A percentile compares a stretch with the other conserved stretches of the same genome.
Conservation (phyloP, 2,888 invertebrate species). For the Diabrotica balteata region DNA sequence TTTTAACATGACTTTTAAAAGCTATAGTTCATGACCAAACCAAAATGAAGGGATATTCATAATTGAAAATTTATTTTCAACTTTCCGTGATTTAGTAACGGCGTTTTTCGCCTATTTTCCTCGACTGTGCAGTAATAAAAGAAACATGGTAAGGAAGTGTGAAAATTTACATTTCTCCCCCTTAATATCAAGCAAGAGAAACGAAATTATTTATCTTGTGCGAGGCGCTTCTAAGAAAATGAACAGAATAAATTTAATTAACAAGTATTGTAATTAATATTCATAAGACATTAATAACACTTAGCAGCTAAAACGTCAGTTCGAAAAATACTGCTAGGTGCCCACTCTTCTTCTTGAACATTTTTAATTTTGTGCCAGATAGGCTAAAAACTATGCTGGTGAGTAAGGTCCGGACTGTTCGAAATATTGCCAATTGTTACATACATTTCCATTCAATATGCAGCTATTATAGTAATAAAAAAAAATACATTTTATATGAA, state of each 20-base stretch:
- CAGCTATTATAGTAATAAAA: no score
- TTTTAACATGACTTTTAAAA: no score
- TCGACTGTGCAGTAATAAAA: slow-evolving; percentile 17
- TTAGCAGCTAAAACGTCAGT: slow-evolving; percentile 28
- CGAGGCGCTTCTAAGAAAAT: slow-evolving; percentile 17
- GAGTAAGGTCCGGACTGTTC: no score
- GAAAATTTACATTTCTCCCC: slow-evolving; percentile 24
- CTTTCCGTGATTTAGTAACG: slow-evolving; percentile 1
- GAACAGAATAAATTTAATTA: slow-evolving; percentile 28
- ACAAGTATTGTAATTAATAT: slow-evolving; percentile 29
- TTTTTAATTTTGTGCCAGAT: slow-evolving; percentile 14
- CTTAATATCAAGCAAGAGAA: slow-evolving; percentile 19
- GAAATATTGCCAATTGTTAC: no score
- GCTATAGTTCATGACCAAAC: no score
- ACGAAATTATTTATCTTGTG: slow-evolving; percentile 23
- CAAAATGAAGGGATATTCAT: no score
- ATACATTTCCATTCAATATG: no score
- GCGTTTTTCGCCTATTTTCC: slow-evolving; percentile 5
- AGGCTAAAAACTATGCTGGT: no score
- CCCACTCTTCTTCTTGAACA: slow-evolving; percentile 5
- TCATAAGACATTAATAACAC: slow-evolving; percentile 33
- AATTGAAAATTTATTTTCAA: neutral
- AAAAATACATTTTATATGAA: no score
- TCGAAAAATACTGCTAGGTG: slow-evolving; percentile 15
- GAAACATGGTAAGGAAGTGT: slow-evolving; percentile 17